Evolutionary conservation across 2,888 invertebrate genomes (phyloP), one percentile per base, ranked within the genome.

Genomic region (Chydorus sphaericus): DNA sequence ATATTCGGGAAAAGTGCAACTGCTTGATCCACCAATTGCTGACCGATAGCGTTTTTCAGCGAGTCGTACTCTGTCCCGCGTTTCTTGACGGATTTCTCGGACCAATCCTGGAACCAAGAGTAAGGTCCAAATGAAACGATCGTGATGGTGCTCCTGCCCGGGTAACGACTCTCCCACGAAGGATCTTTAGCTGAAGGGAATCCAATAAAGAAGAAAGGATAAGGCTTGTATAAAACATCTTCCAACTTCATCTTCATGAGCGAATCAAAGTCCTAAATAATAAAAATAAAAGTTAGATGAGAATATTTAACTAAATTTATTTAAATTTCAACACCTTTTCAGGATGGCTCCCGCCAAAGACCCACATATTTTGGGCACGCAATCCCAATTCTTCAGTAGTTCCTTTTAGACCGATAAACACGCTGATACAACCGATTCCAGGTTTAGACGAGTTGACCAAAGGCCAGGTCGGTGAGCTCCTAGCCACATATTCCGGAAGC

Each of bases 101-200:
- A 60, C 69, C 69, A 69, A 11, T 66, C 53, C 10, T 59, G 53
- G 55, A 68, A 67, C 69, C 69, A 70, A 5, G 63, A 60, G 62
- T 66, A 69, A 10, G 62, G 64, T 23, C 61, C 62, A 20, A 67
- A 58, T 1, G 68, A 65, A 11, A 69, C 65, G 20, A 70, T 58
- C 16, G 67, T 63, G 55, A 63, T 63, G 2, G 63, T 65, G 31
- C 66, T 64, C 26, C 44, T 23, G 63, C 67, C 69, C 61, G 68
- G 66, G 54, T 63, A 65, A 56, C 65, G 62, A 20, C 66, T 61
- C 18, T 64, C 61, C 65, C 65, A 68, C 18, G 65, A 62, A 1
- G 70, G 65, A 59, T 71, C 70, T 58, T 70, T 70, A 48, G 68
- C 65, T 4, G 69, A 69, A 0, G 70, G 70, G 59, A 69, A 70